Evolutionary conservation across 1,140 invertebrate species (phyloP).

Genomic region (Metaphire vulgaris): DNA sequence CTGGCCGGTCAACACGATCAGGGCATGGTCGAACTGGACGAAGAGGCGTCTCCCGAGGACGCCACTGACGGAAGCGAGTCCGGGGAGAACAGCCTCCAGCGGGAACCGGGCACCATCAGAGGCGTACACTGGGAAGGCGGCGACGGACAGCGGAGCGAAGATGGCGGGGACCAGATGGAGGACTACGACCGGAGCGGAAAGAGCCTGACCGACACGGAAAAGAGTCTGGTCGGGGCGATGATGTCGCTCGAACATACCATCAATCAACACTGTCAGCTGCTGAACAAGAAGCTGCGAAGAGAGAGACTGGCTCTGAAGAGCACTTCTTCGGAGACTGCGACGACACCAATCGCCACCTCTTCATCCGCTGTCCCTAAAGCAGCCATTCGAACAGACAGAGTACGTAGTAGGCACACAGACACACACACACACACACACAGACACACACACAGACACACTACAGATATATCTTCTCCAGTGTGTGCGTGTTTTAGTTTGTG

Average conservation of each 20-base stretch:
- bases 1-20: background rate
- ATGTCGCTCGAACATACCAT: constrained; percentile 1
- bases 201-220: background rate
- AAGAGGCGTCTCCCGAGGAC: background rate
- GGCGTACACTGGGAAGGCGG: background rate
- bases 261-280: constrained; percentile 13
- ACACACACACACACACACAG: background rate
- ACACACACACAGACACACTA: background rate
- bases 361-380: background rate
- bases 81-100: background rate
- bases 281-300: constrained; percentile 1
- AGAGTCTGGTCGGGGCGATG: background rate
- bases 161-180: background rate
- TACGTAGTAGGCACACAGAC: background rate
- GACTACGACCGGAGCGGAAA: too few species aligned
- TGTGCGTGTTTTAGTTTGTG: too few species aligned
- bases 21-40: background rate
- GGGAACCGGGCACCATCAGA: background rate
- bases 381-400: background rate
- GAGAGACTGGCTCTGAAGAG: background rate
- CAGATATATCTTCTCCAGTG: too few species aligned
- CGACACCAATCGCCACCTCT: background rate
- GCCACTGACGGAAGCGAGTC: background rate
- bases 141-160: background rate
- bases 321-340: background rate